phyloP scores from a whole-genome alignment of 2,888 invertebrate species.

The Spatulosminthurus flaviceps region DNA sequence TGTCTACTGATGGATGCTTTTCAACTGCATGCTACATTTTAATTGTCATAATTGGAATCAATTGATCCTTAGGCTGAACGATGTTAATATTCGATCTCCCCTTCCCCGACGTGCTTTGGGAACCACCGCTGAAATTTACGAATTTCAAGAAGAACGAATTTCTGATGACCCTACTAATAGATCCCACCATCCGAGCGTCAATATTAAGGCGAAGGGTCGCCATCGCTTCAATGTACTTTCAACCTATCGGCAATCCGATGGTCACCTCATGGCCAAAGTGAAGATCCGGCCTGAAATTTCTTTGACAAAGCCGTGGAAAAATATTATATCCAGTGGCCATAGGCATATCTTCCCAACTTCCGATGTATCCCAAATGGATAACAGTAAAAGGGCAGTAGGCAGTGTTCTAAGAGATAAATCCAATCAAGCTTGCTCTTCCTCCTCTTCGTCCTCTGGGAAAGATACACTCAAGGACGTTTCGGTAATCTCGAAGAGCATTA shows the following conservation, averaged over 20 bases:
- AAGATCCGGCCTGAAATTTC: conserved; percentile 76
- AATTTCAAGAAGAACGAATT: conserved; percentile 69
- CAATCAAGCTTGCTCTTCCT: background rate
- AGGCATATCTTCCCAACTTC: conserved; percentile 36
- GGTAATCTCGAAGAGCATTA: background rate
- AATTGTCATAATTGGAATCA: too few relatives aligned
- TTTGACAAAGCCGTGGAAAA: conserved; percentile 65
- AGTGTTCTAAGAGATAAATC: background rate
- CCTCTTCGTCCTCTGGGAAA: background rate
- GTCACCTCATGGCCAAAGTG: conserved; percentile 71
- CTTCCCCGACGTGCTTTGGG: conserved; percentile 67
- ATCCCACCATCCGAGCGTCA: conserved; percentile 41
- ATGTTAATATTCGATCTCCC: conserved; percentile 32
- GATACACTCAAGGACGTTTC: background rate
- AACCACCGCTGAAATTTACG: conserved; percentile 75
- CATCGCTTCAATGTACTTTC: conserved; percentile 77
- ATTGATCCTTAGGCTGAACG: conserved; percentile 43
- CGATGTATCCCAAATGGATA: too few relatives aligned
- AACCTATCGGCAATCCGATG: conserved; percentile 67
- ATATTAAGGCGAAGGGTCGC: conserved; percentile 77
- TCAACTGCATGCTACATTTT: too few relatives aligned
- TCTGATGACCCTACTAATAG: background rate
- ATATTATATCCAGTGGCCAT: conserved; percentile 22
- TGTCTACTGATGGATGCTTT: too few relatives aligned
- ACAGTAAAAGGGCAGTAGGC: too few relatives aligned